A percentile compares a stretch with the other conserved stretches of the same genome.
Evolutionary conservation across 2,888 invertebrate genomes (phyloP).

Genomic region (Tineola bisselliella): DNA sequence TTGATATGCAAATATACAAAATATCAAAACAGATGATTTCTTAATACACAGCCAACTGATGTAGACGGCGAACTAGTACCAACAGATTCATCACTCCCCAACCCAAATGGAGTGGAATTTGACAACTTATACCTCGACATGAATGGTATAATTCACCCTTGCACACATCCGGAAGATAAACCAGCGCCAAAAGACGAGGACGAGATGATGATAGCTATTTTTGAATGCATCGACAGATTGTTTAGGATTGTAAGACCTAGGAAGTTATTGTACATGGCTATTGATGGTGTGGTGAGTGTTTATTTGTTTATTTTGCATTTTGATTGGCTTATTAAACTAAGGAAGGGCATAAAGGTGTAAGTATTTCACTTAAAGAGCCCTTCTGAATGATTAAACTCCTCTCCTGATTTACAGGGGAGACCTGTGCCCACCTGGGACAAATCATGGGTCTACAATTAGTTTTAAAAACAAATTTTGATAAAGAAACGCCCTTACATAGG

Average conservation of each 20-base stretch:
- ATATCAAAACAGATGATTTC: neutral
- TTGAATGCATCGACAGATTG: slow-evolving; percentile 96
- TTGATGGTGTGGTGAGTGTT: slow-evolving; percentile 91
- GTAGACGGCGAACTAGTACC: slow-evolving; percentile 81
- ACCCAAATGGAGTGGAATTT: slow-evolving; percentile 97
- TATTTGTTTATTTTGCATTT: neutral
- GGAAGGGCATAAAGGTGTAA: neutral
- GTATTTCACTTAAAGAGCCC: neutral
- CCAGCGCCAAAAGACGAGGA: slow-evolving; percentile 98
- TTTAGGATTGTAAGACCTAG: slow-evolving; percentile 93
- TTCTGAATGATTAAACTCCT: neutral
- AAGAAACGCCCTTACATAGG: slow-evolving; percentile 47
- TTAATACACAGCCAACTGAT: slow-evolving; percentile 72
- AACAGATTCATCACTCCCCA: slow-evolving; percentile 84
- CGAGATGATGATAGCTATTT: slow-evolving; percentile 99
- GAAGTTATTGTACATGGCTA: slow-evolving; percentile 97
- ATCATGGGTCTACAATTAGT: too few species aligned
- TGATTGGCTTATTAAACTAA: neutral
- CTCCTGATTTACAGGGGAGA: neutral
- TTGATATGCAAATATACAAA: neutral
- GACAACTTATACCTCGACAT: slow-evolving; percentile 99
- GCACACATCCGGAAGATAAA: slow-evolving; percentile 98
- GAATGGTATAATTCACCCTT: slow-evolving; percentile 99
- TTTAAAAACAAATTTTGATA: neutral
- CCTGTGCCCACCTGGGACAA: neutral